Percentiles rank a stretch among this genome's conserved stretches.
phyloP scores from a whole-genome alignment of 35 echinoderm and acorn worm genomes.

The Patiria miniata region DNA sequence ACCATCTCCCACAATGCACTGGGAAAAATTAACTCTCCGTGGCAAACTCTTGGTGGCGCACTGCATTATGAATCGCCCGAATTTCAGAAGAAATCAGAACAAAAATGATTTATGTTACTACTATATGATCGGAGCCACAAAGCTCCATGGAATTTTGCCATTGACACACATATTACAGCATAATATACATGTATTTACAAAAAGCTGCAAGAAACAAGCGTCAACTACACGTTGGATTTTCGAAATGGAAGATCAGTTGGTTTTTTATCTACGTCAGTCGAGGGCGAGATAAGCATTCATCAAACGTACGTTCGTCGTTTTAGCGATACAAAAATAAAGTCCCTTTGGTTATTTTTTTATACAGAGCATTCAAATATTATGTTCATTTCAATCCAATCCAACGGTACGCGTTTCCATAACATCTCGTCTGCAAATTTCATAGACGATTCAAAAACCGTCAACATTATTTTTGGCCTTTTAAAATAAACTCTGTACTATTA shows the following conservation, averaged over 20 bases:
- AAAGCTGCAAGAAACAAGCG: background rate
- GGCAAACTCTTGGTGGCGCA: no score
- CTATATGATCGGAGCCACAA: no score
- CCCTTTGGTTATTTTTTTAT: constrained; percentile 26
- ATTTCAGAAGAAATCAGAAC: no score
- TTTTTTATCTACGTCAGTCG: background rate
- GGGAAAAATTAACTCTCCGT: no score
- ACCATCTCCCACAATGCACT: no score
- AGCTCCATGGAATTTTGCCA: no score
- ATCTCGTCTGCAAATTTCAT: no score
- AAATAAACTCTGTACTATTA: no score
- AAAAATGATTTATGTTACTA: no score
- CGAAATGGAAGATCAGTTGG: constrained; percentile 22
- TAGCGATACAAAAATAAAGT: constrained; percentile 31
- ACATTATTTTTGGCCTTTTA: no score
- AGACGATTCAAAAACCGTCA: no score
- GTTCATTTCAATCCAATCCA: constrained; percentile 4
- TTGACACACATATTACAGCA: background rate
- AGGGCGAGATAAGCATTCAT: background rate
- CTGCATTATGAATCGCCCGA: no score
- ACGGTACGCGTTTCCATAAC: background rate
- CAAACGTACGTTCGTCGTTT: background rate
- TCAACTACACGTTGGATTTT: constrained; percentile 24
- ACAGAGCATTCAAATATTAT: constrained; percentile 31
- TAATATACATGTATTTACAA: background rate